Evolutionary conservation across 64 coral and sea anemone species (phyloP), one percentile per base, ranked within the genome.

Genomic region (Montipora capricornis): DNA sequence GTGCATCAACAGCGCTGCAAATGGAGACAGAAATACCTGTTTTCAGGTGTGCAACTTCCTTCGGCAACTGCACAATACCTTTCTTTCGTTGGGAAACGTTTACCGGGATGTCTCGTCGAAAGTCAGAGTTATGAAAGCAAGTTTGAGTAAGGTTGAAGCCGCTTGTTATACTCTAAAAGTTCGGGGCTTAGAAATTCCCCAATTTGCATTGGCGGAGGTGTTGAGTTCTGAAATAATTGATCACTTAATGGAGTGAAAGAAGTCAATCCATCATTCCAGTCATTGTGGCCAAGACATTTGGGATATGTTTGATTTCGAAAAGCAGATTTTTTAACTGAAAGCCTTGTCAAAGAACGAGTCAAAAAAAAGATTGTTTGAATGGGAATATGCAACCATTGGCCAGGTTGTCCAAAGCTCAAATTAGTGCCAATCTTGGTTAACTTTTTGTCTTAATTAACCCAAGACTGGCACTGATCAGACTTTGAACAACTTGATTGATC

Each of bases 161-260:
- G 95, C 90, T 37, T 99, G 98, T 88, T 99, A 99, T 57, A 99
- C 88, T 13, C 80, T 99, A 59, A 81, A 92, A 87, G 92, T 99
- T 13, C 89, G 98, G 47, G 85, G 98, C 4, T 99, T 95, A 4
- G 95, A 99, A 90, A 94, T 99, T 46, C 98, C 98, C 4, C 86
- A 95, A 16, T 93, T 92, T 86, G 89, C 84, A 70, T 50, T 99
- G 48, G 98, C 94, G 9, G 95, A 97, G 17, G 92, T 81, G 2
- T 47, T 97, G 59, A 88, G 61, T 64, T 77, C 52, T 64, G 80
- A 58, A 17, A 11, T 49, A 70, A 8, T 71, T 70, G 66, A 71
- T 20, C 62, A 71, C 19, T 71, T 71, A n/a, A 2, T 24, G 68
- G 5, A 5, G 61, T 64, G 8, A 64, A 64, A 64, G 3, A 3